phyloP scores from a whole-genome alignment of 1,140 invertebrate species.

The Aphelinus certus region DNA sequence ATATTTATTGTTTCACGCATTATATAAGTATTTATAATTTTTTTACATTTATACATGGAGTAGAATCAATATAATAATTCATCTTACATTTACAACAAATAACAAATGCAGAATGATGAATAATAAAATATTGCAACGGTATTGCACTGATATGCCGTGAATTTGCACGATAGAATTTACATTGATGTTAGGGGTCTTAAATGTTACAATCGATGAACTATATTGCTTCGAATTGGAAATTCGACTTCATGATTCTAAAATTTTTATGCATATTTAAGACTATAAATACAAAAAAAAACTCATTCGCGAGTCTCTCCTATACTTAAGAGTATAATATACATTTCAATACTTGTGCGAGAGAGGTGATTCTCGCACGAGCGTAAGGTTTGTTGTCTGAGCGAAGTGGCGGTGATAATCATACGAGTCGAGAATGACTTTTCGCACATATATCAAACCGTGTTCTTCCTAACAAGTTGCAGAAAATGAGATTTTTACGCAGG shows the following conservation, averaged over 20 bases:
- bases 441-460: too few species aligned
- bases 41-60: conserved; percentile 19
- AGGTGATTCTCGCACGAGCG: too few species aligned
- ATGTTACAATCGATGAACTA: background rate
- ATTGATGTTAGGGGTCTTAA: background rate
- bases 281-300: too few species aligned
- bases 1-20: conserved; percentile 6
- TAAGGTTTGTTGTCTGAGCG: too few species aligned
- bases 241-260: background rate
- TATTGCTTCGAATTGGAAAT: conserved; percentile 9
- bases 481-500: too few species aligned
- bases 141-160: conserved; percentile 4
- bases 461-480: too few species aligned
- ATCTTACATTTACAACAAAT: conserved; percentile 9
- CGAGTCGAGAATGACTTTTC: too few species aligned
- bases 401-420: too few species aligned
- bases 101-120: conserved; percentile 24
- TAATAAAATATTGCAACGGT: conserved; percentile 17
- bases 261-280: background rate
- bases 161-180: conserved; percentile 10
- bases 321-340: too few species aligned
- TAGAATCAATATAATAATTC: conserved; percentile 8
- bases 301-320: too few species aligned
- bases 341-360: too few species aligned
- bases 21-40: conserved; percentile 22